phyloP scores from a whole-genome alignment of 1,140 invertebrate species.

The Drosophila willistoni region DNA sequence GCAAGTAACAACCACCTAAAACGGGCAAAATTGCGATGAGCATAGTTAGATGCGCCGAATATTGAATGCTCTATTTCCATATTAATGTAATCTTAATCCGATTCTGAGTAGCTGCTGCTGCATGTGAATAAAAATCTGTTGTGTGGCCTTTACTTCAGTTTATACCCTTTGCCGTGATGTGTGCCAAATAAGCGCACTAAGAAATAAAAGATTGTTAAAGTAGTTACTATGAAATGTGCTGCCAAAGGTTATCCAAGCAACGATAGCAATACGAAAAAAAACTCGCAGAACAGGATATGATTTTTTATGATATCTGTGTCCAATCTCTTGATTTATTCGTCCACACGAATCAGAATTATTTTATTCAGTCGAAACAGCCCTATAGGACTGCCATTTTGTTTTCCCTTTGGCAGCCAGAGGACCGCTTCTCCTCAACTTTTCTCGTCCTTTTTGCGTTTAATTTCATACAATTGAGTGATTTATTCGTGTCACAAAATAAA shows the following conservation, averaged over 20 bases:
- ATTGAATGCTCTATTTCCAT: neutral
- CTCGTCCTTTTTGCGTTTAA: conserved; percentile 76
- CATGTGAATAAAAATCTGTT: neutral
- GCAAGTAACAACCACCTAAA: conserved; percentile 16
- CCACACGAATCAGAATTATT: conserved; percentile 81
- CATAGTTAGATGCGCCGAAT: neutral
- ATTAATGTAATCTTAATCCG: too few species aligned
- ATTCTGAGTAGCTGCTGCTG: neutral
- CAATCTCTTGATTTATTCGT: conserved; percentile 82
- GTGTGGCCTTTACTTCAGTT: conserved; percentile 22
- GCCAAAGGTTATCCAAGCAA: conserved; percentile 4
- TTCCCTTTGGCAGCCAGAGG: conserved; percentile 40
- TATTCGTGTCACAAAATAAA: conserved; percentile 83
- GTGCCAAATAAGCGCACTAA: conserved; percentile 52
- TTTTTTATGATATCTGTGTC: conserved; percentile 83
- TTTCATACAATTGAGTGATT: conserved; percentile 83
- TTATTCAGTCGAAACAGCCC: conserved; percentile 61
- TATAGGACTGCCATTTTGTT: conserved; percentile 69
- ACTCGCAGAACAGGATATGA: conserved; percentile 67
- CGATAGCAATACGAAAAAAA: conserved; percentile 42
- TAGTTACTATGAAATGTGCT: conserved; percentile 38
- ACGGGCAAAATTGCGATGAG: neutral
- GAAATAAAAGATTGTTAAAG: conserved; percentile 43
- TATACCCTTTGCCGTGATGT: conserved; percentile 36
- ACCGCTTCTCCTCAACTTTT: conserved; percentile 14